Base-by-base conservation (phyloP, 1,140 invertebrate genomes). In the Tetranychus urticae region DNA sequence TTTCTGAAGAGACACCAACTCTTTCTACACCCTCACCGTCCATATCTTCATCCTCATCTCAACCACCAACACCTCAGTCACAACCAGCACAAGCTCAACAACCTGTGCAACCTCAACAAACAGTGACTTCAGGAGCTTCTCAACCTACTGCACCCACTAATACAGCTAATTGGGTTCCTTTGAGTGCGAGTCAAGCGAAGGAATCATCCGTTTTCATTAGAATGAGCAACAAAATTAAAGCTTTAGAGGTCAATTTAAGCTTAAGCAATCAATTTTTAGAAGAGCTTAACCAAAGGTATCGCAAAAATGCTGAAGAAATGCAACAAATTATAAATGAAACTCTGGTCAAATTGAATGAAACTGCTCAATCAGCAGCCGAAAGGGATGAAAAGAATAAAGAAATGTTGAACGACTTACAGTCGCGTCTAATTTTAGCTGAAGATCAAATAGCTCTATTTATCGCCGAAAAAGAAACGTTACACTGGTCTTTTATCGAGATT, bases 241-340 rank as follows among this genome's bases (percentile, higher is more conserved):
- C 83, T 61, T 75, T 98, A 61, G 93, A 98, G 73, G 77, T 86
- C 58, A 97, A 98, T 72, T 90, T 97, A 80, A 92, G 90, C 3
- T 75, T 97, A 2, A 93, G 87, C 63, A 85, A 85, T 62, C 88
- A 93, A 68, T 97, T 97, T 72, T 75, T 97, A 56, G 89, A 96
- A 72, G 90, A 97, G 70, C 72, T 97, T 55, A 93, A 88, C 71
- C 80, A 84, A 46, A 78, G 89, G 50, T 97, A 96, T 72, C 92
- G 93, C 66, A 88, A 88, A 63, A 91, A 97, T 75, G 88, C 91
- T 39, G 91, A 97, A 71, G 90, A 96, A 69, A 86, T 90, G 80
- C 85, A 89, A 70, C 79, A 80, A 61, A 80, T 83, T 3, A 79
- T 92, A 61, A 85, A 90, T 66, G 82, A 85, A 64, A 87, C 86